Conservation (phyloP, 2,113 vertebrate species). For the Mobula birostris region DNA sequence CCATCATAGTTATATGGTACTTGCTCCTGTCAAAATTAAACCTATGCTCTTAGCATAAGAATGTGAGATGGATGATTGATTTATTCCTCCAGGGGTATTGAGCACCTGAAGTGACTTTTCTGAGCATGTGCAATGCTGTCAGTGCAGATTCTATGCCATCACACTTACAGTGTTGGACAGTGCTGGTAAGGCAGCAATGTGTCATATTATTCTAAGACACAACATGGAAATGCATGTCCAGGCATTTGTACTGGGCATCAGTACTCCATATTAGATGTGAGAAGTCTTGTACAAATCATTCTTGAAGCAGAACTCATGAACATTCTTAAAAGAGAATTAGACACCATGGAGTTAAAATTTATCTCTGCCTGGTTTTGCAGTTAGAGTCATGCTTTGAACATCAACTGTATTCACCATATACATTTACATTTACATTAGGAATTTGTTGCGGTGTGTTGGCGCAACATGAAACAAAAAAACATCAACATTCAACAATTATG, state of each 20-base stretch:
- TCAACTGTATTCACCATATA: no score
- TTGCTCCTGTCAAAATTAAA: background rate
- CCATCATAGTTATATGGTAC: background rate
- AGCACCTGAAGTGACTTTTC: background rate
- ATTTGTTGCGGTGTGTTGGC: no score
- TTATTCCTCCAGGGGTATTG: background rate
- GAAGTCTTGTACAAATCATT: background rate
- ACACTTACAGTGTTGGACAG: background rate
- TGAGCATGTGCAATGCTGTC: background rate
- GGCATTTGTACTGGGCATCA: background rate
- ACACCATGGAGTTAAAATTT: background rate
- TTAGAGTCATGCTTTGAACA: background rate
- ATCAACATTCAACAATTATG: no score
- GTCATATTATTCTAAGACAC: background rate
- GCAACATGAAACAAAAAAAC: no score
- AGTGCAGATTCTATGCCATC: background rate
- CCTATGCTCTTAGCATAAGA: background rate
- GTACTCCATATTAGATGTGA: background rate
- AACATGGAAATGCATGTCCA: background rate
- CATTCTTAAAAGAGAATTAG: background rate
- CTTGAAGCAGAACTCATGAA: background rate
- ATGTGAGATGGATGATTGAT: background rate
- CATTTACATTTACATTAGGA: no score
- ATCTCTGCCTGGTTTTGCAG: background rate
- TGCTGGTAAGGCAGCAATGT: background rate